Base-by-base conservation (phyloP, 2,797 vertebrate genomes). In the Lepilemur septentrionalis region DNA sequence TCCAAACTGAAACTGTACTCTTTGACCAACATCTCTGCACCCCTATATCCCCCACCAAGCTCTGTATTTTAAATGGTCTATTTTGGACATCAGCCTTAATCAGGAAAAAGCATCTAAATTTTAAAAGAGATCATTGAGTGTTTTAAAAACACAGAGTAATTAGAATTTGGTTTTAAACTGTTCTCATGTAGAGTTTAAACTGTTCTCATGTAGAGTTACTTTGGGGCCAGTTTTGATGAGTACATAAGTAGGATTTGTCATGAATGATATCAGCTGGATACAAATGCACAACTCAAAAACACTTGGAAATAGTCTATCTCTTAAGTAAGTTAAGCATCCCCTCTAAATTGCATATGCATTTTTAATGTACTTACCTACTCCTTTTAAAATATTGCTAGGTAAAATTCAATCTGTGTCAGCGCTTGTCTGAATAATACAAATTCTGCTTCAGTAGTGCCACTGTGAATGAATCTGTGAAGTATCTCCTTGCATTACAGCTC, bases 281-380 rank as follows among this genome's bases (percentile, higher is more conserved):
- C 73, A 94, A 97, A 97, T 76, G 35, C 46, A 48, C 76, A 95
- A 82, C 70, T 96, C 41, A 23, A 52, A 95, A 95, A 81, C 90
- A 97, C 87, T 92, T 96, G 65, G 38, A 97, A 95, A 75, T 75
- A 84, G 95, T 95, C 52, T 89, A 1, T 80, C 87, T 96, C 63
- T 91, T 93, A 93, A 97, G 81, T 92, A 95, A 81, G 95, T 95
- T 96, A 96, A 97, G 73, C 78, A 97, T 84, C 81, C 78, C 67
- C 75, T 95, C 70, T 81, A 96, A 96, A 94, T 87, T 90, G 80
- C 50, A 69, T 78, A 50, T 89, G 61, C 59, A 95, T 88, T 76
- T 93, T 88, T 92, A 92, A 96, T 97, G 48, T 93, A 76, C 80
- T 96, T 84, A 87, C 48, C 0, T 0, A 65, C 50, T 80, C 43